phyloP scores from a whole-genome alignment of 2,113 vertebrate genomes.

The Thamnophis sirtalis region DNA sequence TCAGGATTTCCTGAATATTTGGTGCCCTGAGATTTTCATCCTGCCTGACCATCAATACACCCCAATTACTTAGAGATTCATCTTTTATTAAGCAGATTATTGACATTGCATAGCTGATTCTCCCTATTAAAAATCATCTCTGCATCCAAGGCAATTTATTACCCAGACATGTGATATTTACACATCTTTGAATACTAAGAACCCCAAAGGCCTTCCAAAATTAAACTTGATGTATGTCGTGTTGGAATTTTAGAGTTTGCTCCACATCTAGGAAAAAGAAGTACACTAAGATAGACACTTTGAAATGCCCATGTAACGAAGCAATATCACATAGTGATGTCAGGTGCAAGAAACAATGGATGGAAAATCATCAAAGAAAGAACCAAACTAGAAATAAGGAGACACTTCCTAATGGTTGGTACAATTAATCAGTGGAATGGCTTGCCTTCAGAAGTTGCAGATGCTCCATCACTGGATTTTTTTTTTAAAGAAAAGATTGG shows the following conservation, averaged over 20 bases:
- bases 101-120: conserved; percentile 32
- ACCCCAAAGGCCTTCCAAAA: conserved; percentile 8
- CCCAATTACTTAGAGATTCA: conserved; percentile 41
- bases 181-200: conserved; percentile 35
- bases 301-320: neutral
- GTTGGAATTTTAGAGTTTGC: neutral
- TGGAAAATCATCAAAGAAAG: neutral
- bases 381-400: neutral
- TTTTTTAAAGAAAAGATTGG: neutral
- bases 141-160: conserved; percentile 26
- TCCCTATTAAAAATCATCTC: conserved; percentile 27
- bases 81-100: conserved; percentile 48
- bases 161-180: conserved; percentile 7
- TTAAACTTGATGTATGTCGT: neutral
- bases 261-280: neutral
- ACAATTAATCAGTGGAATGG: neutral
- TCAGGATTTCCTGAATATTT: conserved; percentile 37
- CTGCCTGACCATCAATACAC: conserved; percentile 39
- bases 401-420: neutral
- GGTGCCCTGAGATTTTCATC: conserved; percentile 38
- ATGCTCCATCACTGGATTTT: neutral
- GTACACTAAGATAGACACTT: conserved; percentile 6
- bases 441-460: neutral
- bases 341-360: neutral
- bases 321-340: neutral